phyloP scores from a whole-genome alignment of 2,888 invertebrate genomes.

The Lochmaea crataegi region DNA sequence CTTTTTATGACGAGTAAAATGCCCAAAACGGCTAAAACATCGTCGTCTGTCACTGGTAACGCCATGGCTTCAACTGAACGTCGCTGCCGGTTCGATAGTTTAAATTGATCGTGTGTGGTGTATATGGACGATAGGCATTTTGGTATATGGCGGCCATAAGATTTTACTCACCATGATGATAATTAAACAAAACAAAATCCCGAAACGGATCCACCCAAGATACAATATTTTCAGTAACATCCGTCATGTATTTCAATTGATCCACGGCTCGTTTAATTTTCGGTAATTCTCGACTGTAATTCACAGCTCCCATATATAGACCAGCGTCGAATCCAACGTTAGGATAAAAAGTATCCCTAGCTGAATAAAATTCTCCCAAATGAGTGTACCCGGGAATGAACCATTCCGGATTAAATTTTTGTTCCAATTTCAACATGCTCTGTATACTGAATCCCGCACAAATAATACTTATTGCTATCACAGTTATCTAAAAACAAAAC shows the following conservation, averaged over 20 bases:
- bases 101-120: too few relatives aligned
- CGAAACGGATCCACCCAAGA: conserved; percentile 77
- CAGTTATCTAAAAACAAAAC: conserved; percentile 64
- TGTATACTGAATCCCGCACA: conserved; percentile 73
- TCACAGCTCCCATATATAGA: conserved; percentile 75
- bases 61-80: too few relatives aligned
- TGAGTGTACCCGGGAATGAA: conserved; percentile 79
- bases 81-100: too few relatives aligned
- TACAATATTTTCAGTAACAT: conserved; percentile 68
- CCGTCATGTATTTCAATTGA: conserved; percentile 67
- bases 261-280: conserved; percentile 70
- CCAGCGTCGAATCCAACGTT: conserved; percentile 73
- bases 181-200: conserved; percentile 71
- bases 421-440: conserved; percentile 74
- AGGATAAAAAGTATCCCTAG: conserved; percentile 74
- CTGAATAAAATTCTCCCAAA: conserved; percentile 71
- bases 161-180: conserved; percentile 63
- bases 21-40: too few relatives aligned
- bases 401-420: conserved; percentile 84
- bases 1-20: too few relatives aligned
- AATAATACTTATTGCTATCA: conserved; percentile 71
- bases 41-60: too few relatives aligned
- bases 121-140: too few relatives aligned
- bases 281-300: conserved; percentile 73
- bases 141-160: too few relatives aligned